A percentile compares a stretch with the other conserved stretches of the same genome.
These are phyloP conservation scores for Tetragnatha versicolor DNA, from an alignment of 1,140 invertebrate species.

Conservation along the genomic window DNA sequence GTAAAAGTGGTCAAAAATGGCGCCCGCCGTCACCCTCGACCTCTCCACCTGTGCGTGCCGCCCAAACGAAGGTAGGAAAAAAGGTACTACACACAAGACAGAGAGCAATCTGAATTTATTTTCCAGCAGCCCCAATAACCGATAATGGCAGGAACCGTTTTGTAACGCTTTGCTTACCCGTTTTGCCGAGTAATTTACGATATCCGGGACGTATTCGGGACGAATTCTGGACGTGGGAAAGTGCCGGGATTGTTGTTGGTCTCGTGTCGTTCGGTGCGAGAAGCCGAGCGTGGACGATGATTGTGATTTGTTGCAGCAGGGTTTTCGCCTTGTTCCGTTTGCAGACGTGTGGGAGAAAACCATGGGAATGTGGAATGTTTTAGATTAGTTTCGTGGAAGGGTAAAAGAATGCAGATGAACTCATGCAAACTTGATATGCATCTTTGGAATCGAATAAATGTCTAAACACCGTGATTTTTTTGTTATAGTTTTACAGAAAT, in stretches of 20 bases:
- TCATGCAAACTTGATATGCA: not conserved
- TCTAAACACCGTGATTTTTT: not conserved
- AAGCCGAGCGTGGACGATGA: not conserved
- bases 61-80: not conserved
- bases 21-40: not conserved
- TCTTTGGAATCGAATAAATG: not conserved
- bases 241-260: not conserved
- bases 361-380: not conserved
- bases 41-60: not conserved
- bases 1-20: slow-evolving; percentile 8
- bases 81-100: not conserved
- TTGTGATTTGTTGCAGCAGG: not conserved
- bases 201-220: not conserved
- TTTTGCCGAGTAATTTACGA: slow-evolving; percentile 6
- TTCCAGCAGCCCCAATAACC: slow-evolving; percentile 29
- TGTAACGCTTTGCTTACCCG: slow-evolving; percentile 10
- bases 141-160: slow-evolving; percentile 21
- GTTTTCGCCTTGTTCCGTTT: not conserved
- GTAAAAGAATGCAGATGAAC: not conserved
- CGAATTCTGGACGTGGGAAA: slow-evolving; percentile 15
- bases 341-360: not conserved
- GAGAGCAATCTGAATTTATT: slow-evolving; percentile 16
- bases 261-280: not conserved
- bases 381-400: not conserved
- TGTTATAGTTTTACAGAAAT: too few species aligned